Percentiles rank a stretch among this genome's conserved stretches.
phyloP scores from a whole-genome alignment of 2,888 invertebrate genomes.

The Portevinia maculata region DNA sequence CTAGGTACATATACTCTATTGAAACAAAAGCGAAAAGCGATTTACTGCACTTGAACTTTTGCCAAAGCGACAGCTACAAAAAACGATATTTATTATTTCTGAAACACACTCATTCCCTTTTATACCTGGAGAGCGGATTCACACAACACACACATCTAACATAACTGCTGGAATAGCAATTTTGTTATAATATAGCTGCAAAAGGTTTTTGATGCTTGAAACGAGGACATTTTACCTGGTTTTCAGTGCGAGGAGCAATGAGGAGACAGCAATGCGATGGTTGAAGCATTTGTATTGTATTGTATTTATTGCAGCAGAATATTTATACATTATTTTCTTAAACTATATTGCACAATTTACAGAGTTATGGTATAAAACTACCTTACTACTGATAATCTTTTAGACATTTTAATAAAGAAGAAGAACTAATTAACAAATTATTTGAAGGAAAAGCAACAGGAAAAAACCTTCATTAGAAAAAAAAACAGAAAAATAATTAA shows the following conservation, averaged over 20 bases:
- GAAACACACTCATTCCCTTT: slow-evolving; percentile 26
- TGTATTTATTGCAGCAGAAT: no score
- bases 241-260: neutral
- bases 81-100: slow-evolving; percentile 67
- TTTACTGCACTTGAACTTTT: slow-evolving; percentile 71
- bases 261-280: neutral
- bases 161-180: slow-evolving; percentile 15
- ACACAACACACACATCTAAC: neutral
- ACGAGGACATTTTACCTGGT: neutral
- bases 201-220: slow-evolving; percentile 24
- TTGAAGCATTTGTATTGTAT: no score
- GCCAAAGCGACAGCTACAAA: slow-evolving; percentile 45
- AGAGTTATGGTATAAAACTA: no score
- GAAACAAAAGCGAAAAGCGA: slow-evolving; percentile 69
- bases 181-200: slow-evolving; percentile 29
- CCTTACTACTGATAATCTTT: no score
- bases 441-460: no score
- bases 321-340: no score
- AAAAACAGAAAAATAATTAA: no score
- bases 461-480: no score
- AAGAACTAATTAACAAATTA: no score
- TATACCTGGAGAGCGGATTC: slow-evolving; percentile 2
- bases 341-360: no score
- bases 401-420: no score
- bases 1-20: slow-evolving; percentile 8